phyloP scores from a whole-genome alignment of 2,888 invertebrate species.

The Ashinkailepas kermadecensis region DNA sequence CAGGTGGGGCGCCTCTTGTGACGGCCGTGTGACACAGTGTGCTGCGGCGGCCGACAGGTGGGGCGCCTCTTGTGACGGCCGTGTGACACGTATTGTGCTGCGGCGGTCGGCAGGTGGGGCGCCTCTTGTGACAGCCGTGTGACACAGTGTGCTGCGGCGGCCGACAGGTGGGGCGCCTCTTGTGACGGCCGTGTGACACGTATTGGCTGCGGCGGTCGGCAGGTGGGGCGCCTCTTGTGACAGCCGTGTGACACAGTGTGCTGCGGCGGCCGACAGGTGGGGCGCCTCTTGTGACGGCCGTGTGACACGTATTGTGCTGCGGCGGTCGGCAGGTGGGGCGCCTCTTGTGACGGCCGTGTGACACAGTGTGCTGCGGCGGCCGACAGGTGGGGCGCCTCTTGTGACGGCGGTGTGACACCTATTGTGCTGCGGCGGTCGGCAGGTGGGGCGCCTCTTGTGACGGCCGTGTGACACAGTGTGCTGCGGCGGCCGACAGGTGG shows the following conservation, averaged over 20 bases:
- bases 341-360: no score
- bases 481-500: no score
- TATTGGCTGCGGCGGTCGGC: background rate
- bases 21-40: no score
- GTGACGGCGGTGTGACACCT: no score
- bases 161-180: background rate
- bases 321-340: background rate
- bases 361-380: no score
- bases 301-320: no score
- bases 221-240: background rate
- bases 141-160: no score
- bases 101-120: background rate
- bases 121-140: no score
- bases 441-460: background rate
- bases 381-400: background rate
- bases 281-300: background rate
- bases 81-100: no score
- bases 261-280: background rate
- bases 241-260: no score
- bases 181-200: no score
- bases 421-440: background rate
- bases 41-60: background rate
- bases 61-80: background rate
- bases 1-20: background rate
- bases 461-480: no score